These are phyloP conservation scores for Nicator chloris DNA, from an alignment of 2,113 vertebrate species.

Conservation along the genomic window DNA sequence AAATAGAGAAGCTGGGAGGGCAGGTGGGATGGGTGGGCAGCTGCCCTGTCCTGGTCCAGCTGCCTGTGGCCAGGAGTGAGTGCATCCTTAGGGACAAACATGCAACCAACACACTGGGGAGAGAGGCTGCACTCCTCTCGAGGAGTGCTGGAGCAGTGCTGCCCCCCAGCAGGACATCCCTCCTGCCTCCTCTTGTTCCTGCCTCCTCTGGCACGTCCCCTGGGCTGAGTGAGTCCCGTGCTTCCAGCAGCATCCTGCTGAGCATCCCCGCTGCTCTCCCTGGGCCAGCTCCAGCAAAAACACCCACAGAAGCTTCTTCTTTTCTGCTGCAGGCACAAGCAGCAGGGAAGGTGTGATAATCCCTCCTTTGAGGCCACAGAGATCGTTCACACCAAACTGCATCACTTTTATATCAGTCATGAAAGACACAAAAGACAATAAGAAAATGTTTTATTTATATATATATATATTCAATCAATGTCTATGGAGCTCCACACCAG, in stretches of 20 bases:
- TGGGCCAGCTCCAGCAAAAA: not conserved
- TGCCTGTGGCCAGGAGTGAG: not conserved
- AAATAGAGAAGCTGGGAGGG: not conserved
- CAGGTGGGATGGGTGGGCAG: not conserved
- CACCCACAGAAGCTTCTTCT: not conserved
- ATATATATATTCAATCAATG: not conserved
- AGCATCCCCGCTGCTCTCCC: not conserved
- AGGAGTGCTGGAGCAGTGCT: not conserved
- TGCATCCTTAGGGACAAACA: not conserved
- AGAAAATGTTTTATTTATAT: not conserved
- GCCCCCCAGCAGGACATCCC: not conserved
- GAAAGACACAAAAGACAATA: not conserved
- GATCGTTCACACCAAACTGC: not conserved
- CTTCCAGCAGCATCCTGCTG: not conserved
- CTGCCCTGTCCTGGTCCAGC: not conserved
- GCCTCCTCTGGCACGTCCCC: not conserved
- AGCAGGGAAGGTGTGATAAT: not conserved
- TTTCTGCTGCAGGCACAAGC: not conserved
- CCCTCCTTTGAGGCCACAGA: not conserved
- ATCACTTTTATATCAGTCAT: not conserved
- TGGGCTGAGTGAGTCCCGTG: accelerated
- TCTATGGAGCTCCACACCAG: not conserved
- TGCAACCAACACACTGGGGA: accelerated
- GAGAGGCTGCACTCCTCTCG: not conserved
- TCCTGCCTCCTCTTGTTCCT: not conserved